Conservation (phyloP, 2,888 invertebrate genomes). For the Aproaerema taeniolella region DNA sequence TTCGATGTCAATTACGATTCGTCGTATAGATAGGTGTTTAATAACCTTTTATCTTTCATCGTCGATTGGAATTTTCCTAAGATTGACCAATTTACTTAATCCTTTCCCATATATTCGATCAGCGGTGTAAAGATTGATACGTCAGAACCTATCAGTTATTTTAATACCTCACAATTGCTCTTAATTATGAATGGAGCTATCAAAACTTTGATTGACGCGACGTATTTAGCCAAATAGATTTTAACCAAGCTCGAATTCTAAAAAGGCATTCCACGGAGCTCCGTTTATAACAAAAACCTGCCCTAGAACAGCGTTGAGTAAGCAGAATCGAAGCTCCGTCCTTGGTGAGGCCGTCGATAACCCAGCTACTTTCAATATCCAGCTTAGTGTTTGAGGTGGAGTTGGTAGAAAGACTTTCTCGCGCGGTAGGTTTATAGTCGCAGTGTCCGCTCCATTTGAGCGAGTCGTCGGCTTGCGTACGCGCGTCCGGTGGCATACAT, state of each 20-base stretch:
- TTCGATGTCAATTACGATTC: not conserved
- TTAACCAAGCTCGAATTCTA: conserved; percentile 21
- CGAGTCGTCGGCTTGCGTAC: conserved; percentile 40
- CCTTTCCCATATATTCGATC: too few relatives aligned
- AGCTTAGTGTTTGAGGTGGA: conserved; percentile 7
- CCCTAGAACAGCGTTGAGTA: conserved; percentile 57
- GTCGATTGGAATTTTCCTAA: too few relatives aligned
- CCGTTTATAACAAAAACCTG: conserved; percentile 56
- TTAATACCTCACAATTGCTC: not conserved
- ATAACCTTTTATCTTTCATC: too few relatives aligned
- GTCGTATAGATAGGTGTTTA: not conserved
- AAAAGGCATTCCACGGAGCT: conserved; percentile 38
- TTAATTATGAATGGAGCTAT: not conserved
- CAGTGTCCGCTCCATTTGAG: conserved; percentile 72
- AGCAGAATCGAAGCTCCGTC: conserved; percentile 65
- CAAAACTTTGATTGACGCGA: too few relatives aligned
- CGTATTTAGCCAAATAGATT: too few relatives aligned
- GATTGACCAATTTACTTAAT: too few relatives aligned
- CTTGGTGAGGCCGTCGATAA: conserved; percentile 63
- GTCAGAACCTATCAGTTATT: too few relatives aligned
- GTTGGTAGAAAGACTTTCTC: conserved; percentile 31
- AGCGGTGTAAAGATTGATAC: too few relatives aligned
- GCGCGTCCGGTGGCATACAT: conserved; percentile 72
- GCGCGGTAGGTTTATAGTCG: conserved; percentile 36
- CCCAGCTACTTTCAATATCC: conserved; percentile 26